Base-by-base conservation (phyloP, 2,797 vertebrate genomes). In the Propithecus perrieri region DNA sequence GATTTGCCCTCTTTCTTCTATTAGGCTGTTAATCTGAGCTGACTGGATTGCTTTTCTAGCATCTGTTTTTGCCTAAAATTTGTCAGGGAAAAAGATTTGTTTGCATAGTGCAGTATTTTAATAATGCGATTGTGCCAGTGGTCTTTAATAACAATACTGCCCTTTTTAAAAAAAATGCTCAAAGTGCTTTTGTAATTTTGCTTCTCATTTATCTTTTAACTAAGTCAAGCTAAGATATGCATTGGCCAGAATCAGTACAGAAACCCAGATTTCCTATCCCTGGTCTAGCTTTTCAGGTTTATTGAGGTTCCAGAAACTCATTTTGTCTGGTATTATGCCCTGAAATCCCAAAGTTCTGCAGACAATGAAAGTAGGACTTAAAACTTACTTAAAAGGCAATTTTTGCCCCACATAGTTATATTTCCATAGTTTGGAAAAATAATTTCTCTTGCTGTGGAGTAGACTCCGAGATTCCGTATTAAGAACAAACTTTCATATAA, bases 1-100 rank as follows among this genome's bases (percentile, higher is more conserved):
- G 43, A 57, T 95, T 97, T 97, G 57, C 79, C 61, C 57, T 96
- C 76, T 74, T 97, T 97, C 59, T 94, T 81, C 88, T 85, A 61
- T 84, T 85, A 91, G 78, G 46, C 57, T n/a, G 43, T 92, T 96
- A 93, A 78, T 78, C 50, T 88, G 95, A 85, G 91, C 89, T 85
- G 79, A 90, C 91, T 90, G 30, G 53, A 46, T 55, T 76, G 46
- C 50, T 95, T 96, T 90, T 97, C 88, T 65, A 26, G 87, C 92
- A 69, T 95, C 50, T 92, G 80, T 94, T 96, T 95, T 94, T 50
- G 20, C 78, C 92, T 79, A 88, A 94, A 79, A 87, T 79, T 96
- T 78, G 33, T 89, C 35, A 35, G 33, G 41, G 35, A 59, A 59
- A 43, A 88, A 94, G 7, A 13, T 67, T 84, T 78, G 33, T 90